These are phyloP conservation scores for Aelia acuminata DNA, from an alignment of 2,888 invertebrate species.

Conservation along the genomic window DNA sequence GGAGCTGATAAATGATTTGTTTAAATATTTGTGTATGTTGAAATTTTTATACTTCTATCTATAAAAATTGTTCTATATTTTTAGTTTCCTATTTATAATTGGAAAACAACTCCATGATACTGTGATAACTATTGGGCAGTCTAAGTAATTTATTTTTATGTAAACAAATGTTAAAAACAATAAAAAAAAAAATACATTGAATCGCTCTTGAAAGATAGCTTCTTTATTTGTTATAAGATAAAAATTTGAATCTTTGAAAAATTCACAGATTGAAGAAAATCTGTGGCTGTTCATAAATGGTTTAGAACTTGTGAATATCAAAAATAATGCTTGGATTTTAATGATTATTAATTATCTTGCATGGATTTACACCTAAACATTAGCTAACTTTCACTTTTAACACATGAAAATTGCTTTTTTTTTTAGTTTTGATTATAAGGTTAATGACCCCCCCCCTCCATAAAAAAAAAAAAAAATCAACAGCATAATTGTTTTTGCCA, in stretches of 20 bases:
- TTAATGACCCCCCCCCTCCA: too few relatives aligned
- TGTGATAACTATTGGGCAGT: constrained; percentile 23
- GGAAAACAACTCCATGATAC: constrained; percentile 23
- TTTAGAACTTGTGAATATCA: not conserved
- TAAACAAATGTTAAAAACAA: constrained; percentile 7
- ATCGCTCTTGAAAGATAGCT: constrained; percentile 18
- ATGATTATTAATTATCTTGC: not conserved
- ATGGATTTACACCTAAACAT: not conserved
- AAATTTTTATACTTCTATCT: not conserved
- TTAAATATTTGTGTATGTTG: not conserved
- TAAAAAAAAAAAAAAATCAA: too few relatives aligned
- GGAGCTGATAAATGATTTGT: not conserved
- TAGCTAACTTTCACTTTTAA: not conserved
- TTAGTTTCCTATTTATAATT: constrained; percentile 16
- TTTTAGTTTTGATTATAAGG: not conserved
- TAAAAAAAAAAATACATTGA: not conserved
- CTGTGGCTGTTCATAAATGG: not conserved
- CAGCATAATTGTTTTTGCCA: not conserved
- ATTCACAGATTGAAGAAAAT: not conserved
- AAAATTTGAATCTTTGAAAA: not conserved
- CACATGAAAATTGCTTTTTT: not conserved
- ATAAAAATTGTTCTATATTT: constrained; percentile 9
- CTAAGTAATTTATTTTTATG: constrained; percentile 32
- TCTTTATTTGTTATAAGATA: not conserved
- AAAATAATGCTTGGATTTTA: too few relatives aligned